A percentile compares a stretch with the other conserved stretches of the same genome.
Conservation (phyloP, 2,797 vertebrate genomes). For the Chelonia mydas region DNA sequence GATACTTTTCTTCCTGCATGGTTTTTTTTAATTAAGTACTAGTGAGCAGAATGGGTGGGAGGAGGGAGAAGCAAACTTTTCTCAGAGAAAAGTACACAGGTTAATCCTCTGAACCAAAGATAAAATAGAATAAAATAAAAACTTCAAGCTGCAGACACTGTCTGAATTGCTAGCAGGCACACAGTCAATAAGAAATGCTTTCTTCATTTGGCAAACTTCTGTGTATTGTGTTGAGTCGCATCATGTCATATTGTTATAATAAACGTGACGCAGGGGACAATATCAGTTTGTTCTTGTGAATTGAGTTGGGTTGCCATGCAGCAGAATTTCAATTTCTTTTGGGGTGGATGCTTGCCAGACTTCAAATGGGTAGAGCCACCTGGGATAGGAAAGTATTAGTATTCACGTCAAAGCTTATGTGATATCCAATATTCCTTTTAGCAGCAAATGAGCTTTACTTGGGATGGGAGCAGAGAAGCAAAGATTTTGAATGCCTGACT, state of each 20-base stretch:
- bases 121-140: background rate
- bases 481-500: background rate
- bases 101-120: background rate
- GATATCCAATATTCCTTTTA: background rate
- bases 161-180: background rate
- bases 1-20: background rate
- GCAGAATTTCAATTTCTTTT: slow-evolving; percentile 1
- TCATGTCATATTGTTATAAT: background rate
- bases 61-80: background rate
- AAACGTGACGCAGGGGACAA: no score
- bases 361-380: background rate
- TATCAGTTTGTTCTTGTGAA: background rate
- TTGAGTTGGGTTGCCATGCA: background rate
- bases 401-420: background rate
- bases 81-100: background rate
- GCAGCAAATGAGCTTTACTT: background rate
- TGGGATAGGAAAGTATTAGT: background rate
- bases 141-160: background rate
- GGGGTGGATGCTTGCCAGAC: background rate
- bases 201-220: background rate
- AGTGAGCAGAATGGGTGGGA: background rate
- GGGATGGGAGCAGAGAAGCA: background rate
- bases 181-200: slow-evolving; percentile 18
- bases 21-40: background rate
- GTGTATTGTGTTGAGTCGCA: background rate